A percentile compares a stretch with the other conserved stretches of the same genome.
These are phyloP conservation scores for Eptesicus fuscus DNA, from an alignment of 2,113 vertebrate species.

Conservation along the genomic window DNA sequence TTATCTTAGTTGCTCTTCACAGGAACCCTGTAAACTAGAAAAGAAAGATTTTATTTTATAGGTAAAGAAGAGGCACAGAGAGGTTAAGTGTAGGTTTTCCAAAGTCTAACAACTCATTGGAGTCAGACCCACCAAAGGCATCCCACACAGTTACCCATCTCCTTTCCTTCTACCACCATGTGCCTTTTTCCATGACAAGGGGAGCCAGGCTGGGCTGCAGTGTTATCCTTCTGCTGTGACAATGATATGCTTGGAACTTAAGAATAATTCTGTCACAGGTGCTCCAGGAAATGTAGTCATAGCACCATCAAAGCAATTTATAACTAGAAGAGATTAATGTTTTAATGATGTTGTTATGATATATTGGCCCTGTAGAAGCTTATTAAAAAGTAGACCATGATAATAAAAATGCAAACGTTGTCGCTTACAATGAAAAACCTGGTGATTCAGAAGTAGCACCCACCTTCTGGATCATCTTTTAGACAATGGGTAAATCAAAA, in stretches of 20 bases:
- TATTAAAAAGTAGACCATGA: constrained; percentile 75
- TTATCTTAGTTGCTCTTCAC: constrained; percentile 16
- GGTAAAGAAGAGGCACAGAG: not conserved
- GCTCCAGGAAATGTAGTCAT: constrained; percentile 39
- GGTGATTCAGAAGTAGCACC: constrained; percentile 72
- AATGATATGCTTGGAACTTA: constrained; percentile 26
- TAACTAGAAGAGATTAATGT: constrained; percentile 56
- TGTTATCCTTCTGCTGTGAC: constrained; percentile 6
- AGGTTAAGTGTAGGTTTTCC: not conserved
- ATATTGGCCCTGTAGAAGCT: constrained; percentile 65
- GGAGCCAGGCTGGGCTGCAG: not conserved
- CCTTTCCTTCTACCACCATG: not conserved
- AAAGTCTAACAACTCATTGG: not conserved
- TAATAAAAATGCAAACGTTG: constrained; percentile 79
- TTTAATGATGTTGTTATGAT: constrained; percentile 72
- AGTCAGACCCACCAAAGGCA: not conserved
- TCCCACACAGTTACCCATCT: not conserved
- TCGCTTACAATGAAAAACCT: constrained; percentile 77
- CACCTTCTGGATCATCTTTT: constrained; percentile 75
- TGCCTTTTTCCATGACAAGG: not conserved
- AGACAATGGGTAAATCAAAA: constrained; percentile 76
- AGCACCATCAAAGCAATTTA: constrained; percentile 71
- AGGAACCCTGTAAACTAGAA: not conserved
- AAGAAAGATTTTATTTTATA: constrained; percentile 13
- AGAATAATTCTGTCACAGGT: constrained; percentile 49